phyloP scores from a whole-genome alignment of 2,888 invertebrate species.

The Dasypogon diadema region DNA sequence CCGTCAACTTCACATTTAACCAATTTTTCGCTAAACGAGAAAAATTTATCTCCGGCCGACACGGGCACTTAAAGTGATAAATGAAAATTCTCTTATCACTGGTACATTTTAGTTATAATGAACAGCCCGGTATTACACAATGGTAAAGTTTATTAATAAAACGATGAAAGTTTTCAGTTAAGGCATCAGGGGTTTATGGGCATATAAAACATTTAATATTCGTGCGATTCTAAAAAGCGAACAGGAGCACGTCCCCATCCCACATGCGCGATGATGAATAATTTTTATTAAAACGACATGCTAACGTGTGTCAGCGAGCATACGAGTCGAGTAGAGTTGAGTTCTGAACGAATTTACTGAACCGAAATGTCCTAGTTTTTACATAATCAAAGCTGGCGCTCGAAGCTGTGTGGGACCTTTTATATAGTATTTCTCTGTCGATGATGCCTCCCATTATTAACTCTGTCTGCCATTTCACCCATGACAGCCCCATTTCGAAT shows the following conservation, averaged over 20 bases:
- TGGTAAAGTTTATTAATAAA: conserved; percentile 40
- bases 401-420: neutral
- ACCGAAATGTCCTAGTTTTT: conserved; percentile 45
- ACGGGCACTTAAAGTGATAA: conserved; percentile 44
- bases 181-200: neutral
- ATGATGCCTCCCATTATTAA: conserved; percentile 50
- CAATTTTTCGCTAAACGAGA: conserved; percentile 46
- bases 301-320: conserved; percentile 20
- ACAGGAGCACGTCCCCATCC: neutral
- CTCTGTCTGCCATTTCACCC: conserved; percentile 48
- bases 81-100: conserved; percentile 41
- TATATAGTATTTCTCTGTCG: conserved; percentile 35
- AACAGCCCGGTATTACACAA: conserved; percentile 25
- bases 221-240: neutral
- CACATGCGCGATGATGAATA: neutral
- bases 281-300: conserved; percentile 32
- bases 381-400: conserved; percentile 24
- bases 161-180: conserved; percentile 3
- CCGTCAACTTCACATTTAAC: conserved; percentile 14
- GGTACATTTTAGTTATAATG: conserved; percentile 30
- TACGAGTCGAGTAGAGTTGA: neutral
- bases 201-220: neutral
- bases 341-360: conserved; percentile 32
- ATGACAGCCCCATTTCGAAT: conserved; percentile 55
- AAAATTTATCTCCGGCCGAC: conserved; percentile 33